phyloP scores from a whole-genome alignment of 2,797 vertebrate species.

The Lagocephalus sceleratus region DNA sequence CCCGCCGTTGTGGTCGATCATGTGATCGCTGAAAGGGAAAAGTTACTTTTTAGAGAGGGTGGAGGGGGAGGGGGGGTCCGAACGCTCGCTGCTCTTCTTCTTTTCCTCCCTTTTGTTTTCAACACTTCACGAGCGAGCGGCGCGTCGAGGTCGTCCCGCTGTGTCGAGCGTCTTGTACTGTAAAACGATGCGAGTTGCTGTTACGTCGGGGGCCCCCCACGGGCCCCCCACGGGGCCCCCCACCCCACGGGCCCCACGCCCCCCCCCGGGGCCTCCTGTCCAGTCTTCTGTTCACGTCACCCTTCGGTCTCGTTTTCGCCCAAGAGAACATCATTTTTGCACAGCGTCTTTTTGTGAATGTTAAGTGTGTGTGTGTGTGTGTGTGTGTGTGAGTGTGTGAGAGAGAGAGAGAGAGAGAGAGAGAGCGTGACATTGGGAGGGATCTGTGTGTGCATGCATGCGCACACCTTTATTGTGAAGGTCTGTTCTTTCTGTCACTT shows the following conservation, averaged over 20 bases:
- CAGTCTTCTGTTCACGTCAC: constrained; percentile 19
- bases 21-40: constrained; percentile 53
- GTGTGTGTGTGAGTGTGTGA: constrained; percentile 44
- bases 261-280: constrained; percentile 33
- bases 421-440: constrained; percentile 21
- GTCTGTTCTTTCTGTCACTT: constrained; percentile 34
- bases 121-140: constrained; percentile 39
- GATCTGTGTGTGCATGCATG: constrained; percentile 67
- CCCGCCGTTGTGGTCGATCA: too few relatives aligned
- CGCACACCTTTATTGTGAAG: constrained; percentile 59
- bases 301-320: constrained; percentile 58
- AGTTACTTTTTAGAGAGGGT: constrained; percentile 9
- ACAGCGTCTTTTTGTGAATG: constrained; percentile 75
- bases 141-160: constrained; percentile 41
- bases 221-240: too few relatives aligned
- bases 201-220: too few relatives aligned
- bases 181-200: constrained; percentile 57
- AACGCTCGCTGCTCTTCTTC: constrained; percentile 30
- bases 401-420: neutral
- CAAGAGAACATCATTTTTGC: constrained; percentile 73
- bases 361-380: constrained; percentile 58
- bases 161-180: constrained; percentile 67
- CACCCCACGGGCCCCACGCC: too few relatives aligned
- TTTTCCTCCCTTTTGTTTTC: constrained; percentile 49
- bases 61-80: constrained; percentile 31